Evolutionary conservation across 2,113 vertebrate genomes (phyloP), one percentile per base, ranked within the genome.

Genomic region (Rhynchomys soricoides): DNA sequence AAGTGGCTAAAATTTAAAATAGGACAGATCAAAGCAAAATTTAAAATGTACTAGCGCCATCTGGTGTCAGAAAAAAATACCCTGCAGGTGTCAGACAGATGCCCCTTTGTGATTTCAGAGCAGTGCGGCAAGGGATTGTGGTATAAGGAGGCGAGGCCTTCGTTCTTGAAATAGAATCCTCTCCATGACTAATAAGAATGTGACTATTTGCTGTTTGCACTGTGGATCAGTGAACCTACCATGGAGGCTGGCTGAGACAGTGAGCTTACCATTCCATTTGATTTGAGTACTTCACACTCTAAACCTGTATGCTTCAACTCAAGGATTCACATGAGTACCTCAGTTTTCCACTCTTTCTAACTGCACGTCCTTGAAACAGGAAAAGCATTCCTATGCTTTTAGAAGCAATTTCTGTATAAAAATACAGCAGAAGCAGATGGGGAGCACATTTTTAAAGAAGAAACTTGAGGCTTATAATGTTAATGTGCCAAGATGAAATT

Each of bases 31-130:
- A 52, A 66, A 90, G 59, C 40, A 17, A 3, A 98, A 98, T 83
- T 59, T 86, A n/a, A 97, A 90, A 95, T 74, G 90, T 96, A 11
- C 0, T 77, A 96, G 95, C 95, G 92, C 98, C 98, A 98, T 94
- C 98, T 98, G 95, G 93, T 95, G 98, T 89, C 10, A 0, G 0
- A 8, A 5, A 43, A 96, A 89, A 95, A 93, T 40, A 26, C 31
- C 0, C 9, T 86, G 24, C 29, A 57, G 6, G 34, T 50, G 34
- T 78, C 22, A 73, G 68, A 40, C 5, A 34, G 24, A 40, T 59
- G 50, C 17, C 19, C 19, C 50, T n/a, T 45, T 45, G 31, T 40
- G 83, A 19, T 52, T 45, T 82, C 43, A 31, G 22, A 8, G 2
- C 11, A 37, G 16, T 24, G 45, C 34, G 4, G 26, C 19, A 93